phyloP scores from a whole-genome alignment of 2,888 invertebrate genomes.

The Hydrotaea diabolus region DNA sequence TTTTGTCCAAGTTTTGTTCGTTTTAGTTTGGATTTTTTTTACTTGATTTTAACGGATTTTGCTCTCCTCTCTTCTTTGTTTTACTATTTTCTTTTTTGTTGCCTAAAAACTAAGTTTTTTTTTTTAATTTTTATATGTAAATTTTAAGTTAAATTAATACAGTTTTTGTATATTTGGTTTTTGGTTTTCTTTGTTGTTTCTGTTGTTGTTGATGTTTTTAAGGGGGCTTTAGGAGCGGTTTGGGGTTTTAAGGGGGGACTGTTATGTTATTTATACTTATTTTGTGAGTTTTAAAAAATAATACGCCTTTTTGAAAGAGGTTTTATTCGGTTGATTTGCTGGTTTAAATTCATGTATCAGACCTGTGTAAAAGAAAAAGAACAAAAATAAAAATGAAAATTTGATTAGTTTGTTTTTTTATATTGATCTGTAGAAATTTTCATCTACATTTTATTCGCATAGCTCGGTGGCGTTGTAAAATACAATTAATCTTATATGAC shows the following conservation, averaged over 20 bases:
- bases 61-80: constrained; percentile 16
- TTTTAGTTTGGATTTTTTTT: constrained; percentile 9
- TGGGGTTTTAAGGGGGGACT: constrained; percentile 41
- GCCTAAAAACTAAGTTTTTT: constrained; percentile 22
- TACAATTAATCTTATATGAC: too few species aligned
- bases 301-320: constrained; percentile 69
- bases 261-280: constrained; percentile 63
- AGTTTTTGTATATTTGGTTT: constrained; percentile 38
- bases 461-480: too few species aligned
- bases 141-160: constrained; percentile 36
- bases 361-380: constrained; percentile 61
- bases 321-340: constrained; percentile 58
- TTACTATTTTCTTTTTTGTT: constrained; percentile 3
- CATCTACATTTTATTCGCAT: too few species aligned
- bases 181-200: constrained; percentile 43
- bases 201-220: constrained; percentile 29
- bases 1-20: not conserved
- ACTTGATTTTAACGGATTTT: not conserved
- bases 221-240: constrained; percentile 59
- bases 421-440: not conserved
- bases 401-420: not conserved
- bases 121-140: not conserved
- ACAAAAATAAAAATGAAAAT: constrained; percentile 15
- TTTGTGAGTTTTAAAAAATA: constrained; percentile 62
- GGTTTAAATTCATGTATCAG: constrained; percentile 70